phyloP scores from a whole-genome alignment of 1,140 invertebrate species.

The Centruroides vittatus region DNA sequence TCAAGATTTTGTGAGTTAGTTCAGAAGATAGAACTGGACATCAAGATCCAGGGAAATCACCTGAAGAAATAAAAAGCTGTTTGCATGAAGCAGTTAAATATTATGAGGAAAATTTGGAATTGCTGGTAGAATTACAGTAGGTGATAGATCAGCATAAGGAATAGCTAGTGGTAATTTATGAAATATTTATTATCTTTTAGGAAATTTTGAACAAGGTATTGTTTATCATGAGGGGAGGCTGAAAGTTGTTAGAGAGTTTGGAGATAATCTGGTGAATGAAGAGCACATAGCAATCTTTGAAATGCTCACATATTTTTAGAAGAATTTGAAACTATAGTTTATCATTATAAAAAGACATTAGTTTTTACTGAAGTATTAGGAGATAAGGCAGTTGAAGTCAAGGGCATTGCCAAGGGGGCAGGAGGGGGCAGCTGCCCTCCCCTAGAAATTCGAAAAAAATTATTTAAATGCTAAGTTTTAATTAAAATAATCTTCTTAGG shows the following conservation, averaged over 20 bases:
- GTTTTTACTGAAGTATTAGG: no score
- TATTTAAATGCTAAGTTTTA: no score
- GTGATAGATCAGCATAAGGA: constrained; percentile 80
- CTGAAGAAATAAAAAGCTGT: no score
- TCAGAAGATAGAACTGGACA: no score
- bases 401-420: no score
- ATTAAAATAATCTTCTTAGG: no score
- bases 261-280: constrained; percentile 85
- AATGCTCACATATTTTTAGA: constrained; percentile 96
- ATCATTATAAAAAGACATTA: constrained; percentile 97
- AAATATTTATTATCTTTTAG: constrained; percentile 89
- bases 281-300: constrained; percentile 91
- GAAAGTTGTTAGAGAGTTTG: constrained; percentile 82
- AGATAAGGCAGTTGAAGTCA: no score
- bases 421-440: no score
- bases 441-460: no score
- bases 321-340: constrained; percentile 85
- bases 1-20: no score
- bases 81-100: no score
- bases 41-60: no score
- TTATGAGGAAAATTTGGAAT: constrained; percentile 43
- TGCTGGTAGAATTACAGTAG: constrained; percentile 75
- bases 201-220: constrained; percentile 76
- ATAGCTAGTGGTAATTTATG: constrained; percentile 93
- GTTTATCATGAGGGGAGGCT: constrained; percentile 74